Evolutionary conservation across 2,888 invertebrate species (phyloP).

Genomic region (Pegoplata infirma): DNA sequence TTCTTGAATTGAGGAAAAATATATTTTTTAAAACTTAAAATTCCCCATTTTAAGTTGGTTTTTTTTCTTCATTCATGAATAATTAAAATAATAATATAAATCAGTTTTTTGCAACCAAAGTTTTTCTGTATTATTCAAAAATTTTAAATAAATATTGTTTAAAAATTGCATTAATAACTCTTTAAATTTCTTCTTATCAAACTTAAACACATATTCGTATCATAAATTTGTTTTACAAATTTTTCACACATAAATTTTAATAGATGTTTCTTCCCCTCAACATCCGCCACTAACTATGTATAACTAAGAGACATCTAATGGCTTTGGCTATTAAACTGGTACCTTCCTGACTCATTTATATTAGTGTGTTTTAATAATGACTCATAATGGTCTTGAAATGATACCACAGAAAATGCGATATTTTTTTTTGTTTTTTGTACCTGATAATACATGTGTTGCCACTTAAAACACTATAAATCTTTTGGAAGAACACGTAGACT

Average conservation of each 20-base stretch:
- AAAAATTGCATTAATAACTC: no score
- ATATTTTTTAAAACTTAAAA: no score
- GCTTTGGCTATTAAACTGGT: not conserved
- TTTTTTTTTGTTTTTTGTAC: not conserved
- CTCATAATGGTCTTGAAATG: slow-evolving; percentile 47
- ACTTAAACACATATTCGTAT: not conserved
- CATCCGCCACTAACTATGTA: not conserved
- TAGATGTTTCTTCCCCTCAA: not conserved
- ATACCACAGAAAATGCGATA: not conserved
- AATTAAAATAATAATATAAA: no score
- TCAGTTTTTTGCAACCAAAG: no score
- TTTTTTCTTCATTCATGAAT: no score
- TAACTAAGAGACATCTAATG: not conserved
- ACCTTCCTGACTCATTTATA: slow-evolving; percentile 31
- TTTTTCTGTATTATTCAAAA: no score
- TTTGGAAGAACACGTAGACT: not conserved
- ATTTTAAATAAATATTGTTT: no score
- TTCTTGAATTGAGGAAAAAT: no score
- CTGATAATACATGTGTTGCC: slow-evolving; percentile 55
- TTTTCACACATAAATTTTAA: not conserved
- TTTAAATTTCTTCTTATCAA: no score
- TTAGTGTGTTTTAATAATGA: slow-evolving; percentile 33
- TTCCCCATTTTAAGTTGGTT: no score
- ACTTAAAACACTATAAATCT: slow-evolving; percentile 53
- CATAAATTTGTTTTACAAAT: not conserved